Evolutionary conservation across 1,140 invertebrate genomes (phyloP).

Genomic region (Eriocheir sinensis): DNA sequence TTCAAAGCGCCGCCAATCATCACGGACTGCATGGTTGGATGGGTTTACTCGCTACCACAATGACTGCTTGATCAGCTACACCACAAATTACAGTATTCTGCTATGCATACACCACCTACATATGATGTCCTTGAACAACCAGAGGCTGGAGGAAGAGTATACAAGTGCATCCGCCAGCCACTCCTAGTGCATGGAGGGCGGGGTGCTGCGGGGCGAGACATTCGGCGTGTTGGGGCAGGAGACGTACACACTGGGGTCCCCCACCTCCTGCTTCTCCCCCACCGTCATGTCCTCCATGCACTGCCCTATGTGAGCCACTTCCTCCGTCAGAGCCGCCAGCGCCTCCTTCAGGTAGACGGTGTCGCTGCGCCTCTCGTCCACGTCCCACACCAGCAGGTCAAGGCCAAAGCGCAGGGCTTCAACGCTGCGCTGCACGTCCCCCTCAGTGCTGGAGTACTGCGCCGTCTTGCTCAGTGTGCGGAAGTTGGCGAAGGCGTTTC

Average conservation of each 20-base stretch:
- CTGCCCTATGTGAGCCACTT: slow-evolving; percentile 56
- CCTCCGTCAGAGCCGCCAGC: slow-evolving; percentile 47
- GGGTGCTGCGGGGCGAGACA: neutral
- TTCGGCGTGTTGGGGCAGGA: slow-evolving; percentile 40
- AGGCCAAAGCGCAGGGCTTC: slow-evolving; percentile 77
- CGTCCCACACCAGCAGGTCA: slow-evolving; percentile 76
- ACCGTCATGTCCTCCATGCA: slow-evolving; percentile 32
- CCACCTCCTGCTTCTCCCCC: neutral
- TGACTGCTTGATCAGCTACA: too few relatives aligned
- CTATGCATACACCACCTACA: too few relatives aligned
- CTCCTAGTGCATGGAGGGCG: neutral
- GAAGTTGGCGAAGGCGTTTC: slow-evolving; percentile 78
- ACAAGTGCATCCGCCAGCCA: neutral
- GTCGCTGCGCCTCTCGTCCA: slow-evolving; percentile 73
- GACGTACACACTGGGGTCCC: slow-evolving; percentile 51
- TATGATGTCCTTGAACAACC: too few relatives aligned
- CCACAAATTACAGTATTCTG: too few relatives aligned
- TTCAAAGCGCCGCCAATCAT: too few relatives aligned
- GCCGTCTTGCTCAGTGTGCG: slow-evolving; percentile 73
- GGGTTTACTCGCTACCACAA: too few relatives aligned
- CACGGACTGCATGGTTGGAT: too few relatives aligned
- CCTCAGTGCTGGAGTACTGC: slow-evolving; percentile 70
- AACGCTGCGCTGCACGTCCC: slow-evolving; percentile 72
- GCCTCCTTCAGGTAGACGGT: slow-evolving; percentile 56
- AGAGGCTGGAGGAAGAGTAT: neutral